Base-by-base conservation (phyloP, 2,888 invertebrate genomes). In the Drosophila maculinotata region DNA sequence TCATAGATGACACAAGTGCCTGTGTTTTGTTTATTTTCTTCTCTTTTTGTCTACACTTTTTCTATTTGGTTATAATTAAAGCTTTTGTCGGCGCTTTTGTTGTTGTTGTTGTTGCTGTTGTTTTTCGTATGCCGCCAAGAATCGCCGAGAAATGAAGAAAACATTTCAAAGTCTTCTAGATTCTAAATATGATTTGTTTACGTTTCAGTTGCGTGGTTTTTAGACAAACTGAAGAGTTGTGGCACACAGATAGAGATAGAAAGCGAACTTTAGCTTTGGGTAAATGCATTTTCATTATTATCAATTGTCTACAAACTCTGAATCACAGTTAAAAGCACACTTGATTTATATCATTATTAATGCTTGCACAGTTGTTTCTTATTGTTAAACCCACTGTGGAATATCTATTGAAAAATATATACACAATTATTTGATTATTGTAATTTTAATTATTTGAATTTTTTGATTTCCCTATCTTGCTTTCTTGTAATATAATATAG, bases 41-140 rank as follows among this genome's bases (percentile, higher is more conserved):
- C 44, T 41, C 30, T 63, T 33, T 45, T 51, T 47, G 30, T 47
- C 38, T 53, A 30, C 64, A 52, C 26, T 71, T 63, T 49, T 51
- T 52, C 59, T 87, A 76, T 82, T 82, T 86, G 86, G 62, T 76
- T 86, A 83, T 86, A 87, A 87, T 83, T 82, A 86, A 85, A 83
- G 70, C 77, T 80, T 58, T 67, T 73, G 76, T 59, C 72, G 72
- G 72, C 72, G 14, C 59, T 60, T 71, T 71, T 73, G 56, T 73
- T 60, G 42, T 26, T 28, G 5, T 30, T 17, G 9, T 45, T 35
- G 9, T 2, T 35, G 15, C 7, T 35, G 7, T 7, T 23, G 39
- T 17, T 26, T 25, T 12, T 23, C 15, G 8, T 15, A 9, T 35
- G 30, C 35, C 49, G 7, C n/a, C 41, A 47, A 65, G 57, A 52